Evolutionary conservation across 1,140 invertebrate species (phyloP), one percentile per base, ranked within the genome.

Genomic region (Drosophila tristis): DNA sequence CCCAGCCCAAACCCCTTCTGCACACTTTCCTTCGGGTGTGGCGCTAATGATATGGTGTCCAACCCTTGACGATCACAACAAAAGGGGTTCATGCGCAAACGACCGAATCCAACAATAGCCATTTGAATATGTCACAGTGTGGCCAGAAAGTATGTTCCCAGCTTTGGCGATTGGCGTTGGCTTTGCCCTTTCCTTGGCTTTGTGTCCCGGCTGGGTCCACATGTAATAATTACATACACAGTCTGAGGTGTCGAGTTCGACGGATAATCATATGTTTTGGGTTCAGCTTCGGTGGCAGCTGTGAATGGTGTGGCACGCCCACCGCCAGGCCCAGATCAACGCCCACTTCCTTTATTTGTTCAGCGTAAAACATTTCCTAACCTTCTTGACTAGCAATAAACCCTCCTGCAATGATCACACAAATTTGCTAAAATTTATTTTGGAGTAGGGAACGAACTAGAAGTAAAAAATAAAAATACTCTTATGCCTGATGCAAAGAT

Each of bases 11-110:
- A 29, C 13, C 16, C 23, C n/a, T 56, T 55, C 87, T 58, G 60
- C 61, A 81, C 86, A 90, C 81, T 86, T 87, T 73, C 72, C 80
- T 66, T 73, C 70, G 68, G 77, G 78, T 71, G 81, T 76, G 89
- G 80, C 74, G 78, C 70, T 91, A 91, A 91, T 91, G 89, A 91
- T 91, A 90, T 89, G 84, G 63, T 89, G 78, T 48, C 73, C 50
- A 59, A 76, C 72, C 73, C 73, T 65, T 56, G 23, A 29, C 1
- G 55, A 59, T 74, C 54, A 48, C 54, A 59, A 67, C 47, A 75
- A 45, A 54, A 44, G 59, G 50, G 35, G 11, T 81, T 80, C 23
- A 25, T 3, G 23, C 2, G 23, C 23, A 25, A 25, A 25, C 23
- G 23, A 25, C 2, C 23, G 23, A 25, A 25, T 25, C n/a, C 44